Evolutionary conservation across 2,797 vertebrate genomes (phyloP).

Genomic region (Propithecus deckenii): DNA sequence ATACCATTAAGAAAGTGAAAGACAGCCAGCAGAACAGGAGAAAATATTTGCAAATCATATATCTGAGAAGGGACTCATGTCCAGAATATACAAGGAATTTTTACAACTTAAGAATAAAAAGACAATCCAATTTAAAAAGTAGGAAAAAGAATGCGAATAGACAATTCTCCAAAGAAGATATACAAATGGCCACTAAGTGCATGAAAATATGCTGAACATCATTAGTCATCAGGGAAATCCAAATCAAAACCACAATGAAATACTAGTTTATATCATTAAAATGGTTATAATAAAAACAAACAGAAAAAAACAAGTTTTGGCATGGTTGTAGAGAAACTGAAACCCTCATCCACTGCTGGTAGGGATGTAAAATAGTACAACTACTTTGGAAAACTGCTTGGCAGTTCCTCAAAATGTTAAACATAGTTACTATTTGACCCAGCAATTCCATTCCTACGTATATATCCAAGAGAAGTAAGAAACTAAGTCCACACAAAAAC

Average conservation of each 20-base stretch:
- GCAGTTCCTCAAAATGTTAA: conserved; percentile 24
- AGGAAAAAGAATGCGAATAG: background rate
- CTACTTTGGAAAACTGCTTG: background rate
- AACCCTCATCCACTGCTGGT: background rate
- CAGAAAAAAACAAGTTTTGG: background rate
- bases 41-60: background rate
- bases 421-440: background rate
- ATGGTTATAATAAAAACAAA: background rate
- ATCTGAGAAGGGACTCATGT: background rate
- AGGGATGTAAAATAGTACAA: background rate
- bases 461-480: background rate
- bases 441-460: background rate
- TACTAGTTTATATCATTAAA: background rate
- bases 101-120: conserved; percentile 13
- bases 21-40: background rate
- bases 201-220: background rate
- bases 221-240: background rate
- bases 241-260: conserved; percentile 1
- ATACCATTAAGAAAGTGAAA: background rate
- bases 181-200: background rate
- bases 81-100: background rate
- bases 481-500: background rate
- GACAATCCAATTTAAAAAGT: background rate
- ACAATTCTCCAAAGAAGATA: background rate
- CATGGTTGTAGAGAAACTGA: background rate